phyloP scores from a whole-genome alignment of 1,140 invertebrate species.

The Drosophila chauvacae region DNA sequence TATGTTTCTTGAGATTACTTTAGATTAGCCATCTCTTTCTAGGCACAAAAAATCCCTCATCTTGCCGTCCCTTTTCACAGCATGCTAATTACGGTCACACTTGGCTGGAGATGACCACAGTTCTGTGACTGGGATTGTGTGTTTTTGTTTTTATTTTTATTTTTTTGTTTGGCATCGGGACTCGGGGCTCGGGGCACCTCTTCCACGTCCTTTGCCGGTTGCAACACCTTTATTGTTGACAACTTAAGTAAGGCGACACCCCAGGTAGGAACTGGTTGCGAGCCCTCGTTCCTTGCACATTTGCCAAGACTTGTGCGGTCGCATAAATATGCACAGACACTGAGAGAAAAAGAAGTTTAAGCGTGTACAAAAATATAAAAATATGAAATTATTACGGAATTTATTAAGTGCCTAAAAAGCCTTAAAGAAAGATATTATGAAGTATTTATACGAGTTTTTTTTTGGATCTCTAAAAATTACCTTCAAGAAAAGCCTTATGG shows the following conservation, averaged over 20 bases:
- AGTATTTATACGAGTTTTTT: not conserved
- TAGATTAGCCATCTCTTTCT: not conserved
- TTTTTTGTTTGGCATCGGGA: not conserved
- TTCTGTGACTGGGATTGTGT: constrained; percentile 16
- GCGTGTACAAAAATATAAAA: not conserved
- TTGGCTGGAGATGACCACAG: constrained; percentile 51
- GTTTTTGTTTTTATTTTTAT: not conserved
- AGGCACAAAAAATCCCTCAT: not conserved
- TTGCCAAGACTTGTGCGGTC: constrained; percentile 19
- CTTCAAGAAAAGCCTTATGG: not conserved
- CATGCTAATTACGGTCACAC: constrained; percentile 50
- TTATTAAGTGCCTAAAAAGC: not conserved
- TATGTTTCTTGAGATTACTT: constrained; percentile 1
- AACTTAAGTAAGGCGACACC: constrained; percentile 48
- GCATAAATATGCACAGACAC: constrained; percentile 21
- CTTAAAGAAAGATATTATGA: not conserved
- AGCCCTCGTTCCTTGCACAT: constrained; percentile 8
- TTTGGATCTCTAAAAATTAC: not conserved
- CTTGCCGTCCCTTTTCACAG: not conserved
- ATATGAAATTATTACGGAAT: not conserved
- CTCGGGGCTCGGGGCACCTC: not conserved
- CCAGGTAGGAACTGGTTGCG: constrained; percentile 26
- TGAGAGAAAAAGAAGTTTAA: not conserved
- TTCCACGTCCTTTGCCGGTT: constrained; percentile 8
- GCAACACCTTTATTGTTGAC: constrained; percentile 53